Conservation (phyloP, 1,140 invertebrate genomes). For the Drosophila repleta region DNA sequence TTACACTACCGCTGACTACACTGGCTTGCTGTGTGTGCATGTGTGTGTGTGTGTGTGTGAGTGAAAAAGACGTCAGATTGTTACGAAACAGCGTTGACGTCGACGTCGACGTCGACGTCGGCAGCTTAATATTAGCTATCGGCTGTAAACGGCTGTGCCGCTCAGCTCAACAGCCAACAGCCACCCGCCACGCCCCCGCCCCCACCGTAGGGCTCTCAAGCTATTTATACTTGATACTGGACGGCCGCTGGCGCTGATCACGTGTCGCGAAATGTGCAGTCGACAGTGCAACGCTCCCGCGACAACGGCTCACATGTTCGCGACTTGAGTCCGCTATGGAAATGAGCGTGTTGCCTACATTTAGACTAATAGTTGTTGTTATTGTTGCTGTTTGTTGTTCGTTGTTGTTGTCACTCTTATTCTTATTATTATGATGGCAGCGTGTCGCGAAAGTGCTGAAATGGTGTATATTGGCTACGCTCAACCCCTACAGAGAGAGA, state of each 20-base stretch:
- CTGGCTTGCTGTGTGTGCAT: background rate
- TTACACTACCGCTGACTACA: conserved; percentile 28
- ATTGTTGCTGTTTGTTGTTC: background rate
- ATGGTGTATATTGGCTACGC: no score
- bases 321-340: conserved; percentile 69
- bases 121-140: conserved; percentile 50
- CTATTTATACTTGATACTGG: conserved; percentile 70
- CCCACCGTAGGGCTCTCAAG: conserved; percentile 11
- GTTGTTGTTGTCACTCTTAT: background rate
- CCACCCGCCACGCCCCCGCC: background rate
- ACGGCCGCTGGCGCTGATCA: conserved; percentile 48
- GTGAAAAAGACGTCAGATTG: conserved; percentile 40
- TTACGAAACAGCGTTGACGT: conserved; percentile 59
- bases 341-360: conserved; percentile 62
- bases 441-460: background rate
- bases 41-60: background rate
- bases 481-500: no score
- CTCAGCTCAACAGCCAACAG: background rate
- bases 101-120: conserved; percentile 22
- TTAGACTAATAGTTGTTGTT: conserved; percentile 7
- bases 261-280: conserved; percentile 69
- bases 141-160: conserved; percentile 7
- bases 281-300: conserved; percentile 75
- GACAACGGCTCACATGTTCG: conserved; percentile 69
- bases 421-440: background rate